Conservation (phyloP, 2,888 invertebrate species). For the Thera britannica region DNA sequence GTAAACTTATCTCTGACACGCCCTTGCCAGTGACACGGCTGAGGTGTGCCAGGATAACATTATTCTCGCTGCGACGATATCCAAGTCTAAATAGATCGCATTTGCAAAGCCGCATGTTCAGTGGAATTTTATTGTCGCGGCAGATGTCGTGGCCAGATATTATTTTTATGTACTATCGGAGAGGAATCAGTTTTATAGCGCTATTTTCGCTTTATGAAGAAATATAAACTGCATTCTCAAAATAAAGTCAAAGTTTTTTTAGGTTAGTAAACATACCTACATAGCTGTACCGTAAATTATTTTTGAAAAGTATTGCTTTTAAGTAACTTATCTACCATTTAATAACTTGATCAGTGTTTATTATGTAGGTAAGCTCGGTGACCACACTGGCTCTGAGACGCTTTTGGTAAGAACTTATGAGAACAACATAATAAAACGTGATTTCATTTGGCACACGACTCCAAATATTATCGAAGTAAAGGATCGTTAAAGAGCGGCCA, state of each 20-base stretch:
- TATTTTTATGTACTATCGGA: constrained; percentile 43
- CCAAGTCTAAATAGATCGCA: constrained; percentile 79
- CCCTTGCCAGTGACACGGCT: constrained; percentile 78
- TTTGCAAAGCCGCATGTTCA: constrained; percentile 70
- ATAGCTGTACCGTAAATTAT: not conserved
- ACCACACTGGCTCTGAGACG: constrained; percentile 52
- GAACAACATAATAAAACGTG: constrained; percentile 64
- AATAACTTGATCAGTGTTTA: constrained; percentile 36
- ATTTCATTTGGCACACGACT: constrained; percentile 67
- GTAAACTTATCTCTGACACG: constrained; percentile 82
- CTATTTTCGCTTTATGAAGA: constrained; percentile 36
- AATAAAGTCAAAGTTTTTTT: constrained; percentile 19
- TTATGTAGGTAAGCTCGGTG: constrained; percentile 46
- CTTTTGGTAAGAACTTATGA: constrained; percentile 63
- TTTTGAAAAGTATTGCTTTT: constrained; percentile 18
- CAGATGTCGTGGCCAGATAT: constrained; percentile 54
- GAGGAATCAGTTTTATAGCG: constrained; percentile 35
- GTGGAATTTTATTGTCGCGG: constrained; percentile 61
- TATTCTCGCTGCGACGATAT: constrained; percentile 77
- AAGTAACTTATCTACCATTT: constrained; percentile 35
- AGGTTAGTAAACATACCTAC: not conserved
- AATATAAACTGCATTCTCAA: constrained; percentile 27
- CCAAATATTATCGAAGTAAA: constrained; percentile 67
- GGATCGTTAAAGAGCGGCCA: constrained; percentile 71
- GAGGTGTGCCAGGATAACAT: constrained; percentile 82